A percentile compares a stretch with the other conserved stretches of the same genome.
Evolutionary conservation across 2,113 vertebrate genomes (phyloP).

Genomic region (Halcyon malimbica): DNA sequence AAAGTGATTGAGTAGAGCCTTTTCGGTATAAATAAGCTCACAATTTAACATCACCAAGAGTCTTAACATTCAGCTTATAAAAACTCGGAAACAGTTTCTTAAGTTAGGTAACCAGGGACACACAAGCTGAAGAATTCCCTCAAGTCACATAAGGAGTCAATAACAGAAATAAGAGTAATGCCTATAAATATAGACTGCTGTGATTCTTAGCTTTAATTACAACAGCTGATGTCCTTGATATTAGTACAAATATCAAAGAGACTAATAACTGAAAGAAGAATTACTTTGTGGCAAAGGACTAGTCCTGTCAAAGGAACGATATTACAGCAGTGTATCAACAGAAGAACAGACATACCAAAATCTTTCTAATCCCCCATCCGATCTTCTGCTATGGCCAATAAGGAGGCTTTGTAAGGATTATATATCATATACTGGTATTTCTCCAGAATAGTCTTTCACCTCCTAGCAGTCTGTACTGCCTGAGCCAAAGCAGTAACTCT

Average conservation of each 20-base stretch:
- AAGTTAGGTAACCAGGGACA: background rate
- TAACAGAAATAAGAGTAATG: constrained; percentile 6
- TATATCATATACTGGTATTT: constrained; percentile 10
- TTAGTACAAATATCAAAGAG: constrained; percentile 18
- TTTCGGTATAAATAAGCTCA: background rate
- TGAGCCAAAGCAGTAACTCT: background rate
- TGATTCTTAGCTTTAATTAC: constrained; percentile 41
- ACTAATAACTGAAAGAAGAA: constrained; percentile 47
- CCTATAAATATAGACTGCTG: constrained; percentile 16
- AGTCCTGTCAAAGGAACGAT: constrained; percentile 42
- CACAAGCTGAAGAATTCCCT: background rate
- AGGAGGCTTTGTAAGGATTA: background rate
- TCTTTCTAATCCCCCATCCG: background rate
- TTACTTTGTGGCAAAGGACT: background rate
- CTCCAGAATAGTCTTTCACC: background rate
- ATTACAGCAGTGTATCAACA: constrained; percentile 59
- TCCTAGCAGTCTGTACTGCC: background rate
- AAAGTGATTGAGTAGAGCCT: background rate
- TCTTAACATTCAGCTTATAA: background rate
- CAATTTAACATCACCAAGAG: background rate
- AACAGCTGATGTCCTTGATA: constrained; percentile 51
- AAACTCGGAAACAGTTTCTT: background rate
- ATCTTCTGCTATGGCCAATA: constrained; percentile 17
- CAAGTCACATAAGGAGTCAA: background rate
- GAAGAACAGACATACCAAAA: constrained; percentile 20